Evolutionary conservation across 2,888 invertebrate species (phyloP), one percentile per base, ranked within the genome.

Genomic region (Lepetodrilus schrolli): DNA sequence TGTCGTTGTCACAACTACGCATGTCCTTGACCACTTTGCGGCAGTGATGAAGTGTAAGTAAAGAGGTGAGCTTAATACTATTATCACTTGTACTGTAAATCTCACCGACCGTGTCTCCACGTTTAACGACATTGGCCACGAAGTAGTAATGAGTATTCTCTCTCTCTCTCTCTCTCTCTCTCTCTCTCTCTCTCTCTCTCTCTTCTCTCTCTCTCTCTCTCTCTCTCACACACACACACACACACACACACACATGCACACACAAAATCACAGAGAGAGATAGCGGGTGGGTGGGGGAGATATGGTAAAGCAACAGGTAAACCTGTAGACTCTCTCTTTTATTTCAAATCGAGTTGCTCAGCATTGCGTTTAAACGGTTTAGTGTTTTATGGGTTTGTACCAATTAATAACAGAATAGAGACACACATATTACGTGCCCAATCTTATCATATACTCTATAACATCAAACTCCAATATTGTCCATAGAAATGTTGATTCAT

Each of bases 311-410:
- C 26, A 58, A 58, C 10, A 48, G 21, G 4, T 48, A 34, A 43
- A 43, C 43, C 34, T 17, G n/a, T n/a, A n/a, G n/a, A n/a, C n/a
- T n/a, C n/a, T n/a, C n/a, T n/a, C n/a, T n/a, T n/a, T n/a, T n/a
- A n/a, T n/a, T n/a, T n/a, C n/a, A n/a, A n/a, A n/a, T n/a, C 30
- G 30, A 30, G 34, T 58, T 58, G 58, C 58, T 34, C 34, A 34
- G 58, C 58, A 58, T 58, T 58, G 30, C 10, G 30, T 30, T 58
- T 58, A n/a, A 58, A 17, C 17, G 58, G 58, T 58, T 26, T 58
- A 58, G 58, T 58, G 58, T 58, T 58, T 58, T 58, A 58, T 34
- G 30, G 58, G 30, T 58, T 58, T 58, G 58, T 58, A 58, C 58
- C 58, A 58, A 58, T 17, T 58, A 34, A 30, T 30, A 17, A 30